Conservation (phyloP, 1,140 invertebrate species). For the Muscidifurax raptorellus region DNA sequence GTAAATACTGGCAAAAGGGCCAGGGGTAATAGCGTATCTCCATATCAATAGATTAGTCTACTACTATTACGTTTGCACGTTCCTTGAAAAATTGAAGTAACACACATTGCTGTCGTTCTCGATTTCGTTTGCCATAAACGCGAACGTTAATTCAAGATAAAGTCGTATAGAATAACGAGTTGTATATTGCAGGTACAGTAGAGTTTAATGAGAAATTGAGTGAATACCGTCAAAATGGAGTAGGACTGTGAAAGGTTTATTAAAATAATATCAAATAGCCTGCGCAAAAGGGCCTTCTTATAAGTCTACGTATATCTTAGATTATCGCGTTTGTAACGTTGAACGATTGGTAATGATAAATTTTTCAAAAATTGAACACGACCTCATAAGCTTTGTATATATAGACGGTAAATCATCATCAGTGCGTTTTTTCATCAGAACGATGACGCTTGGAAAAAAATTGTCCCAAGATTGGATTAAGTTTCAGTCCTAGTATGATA, state of each 20-base stretch:
- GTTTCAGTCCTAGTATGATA: neutral
- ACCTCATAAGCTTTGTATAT: neutral
- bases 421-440: neutral
- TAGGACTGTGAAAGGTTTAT: neutral
- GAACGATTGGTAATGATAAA: too few relatives aligned
- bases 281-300: neutral
- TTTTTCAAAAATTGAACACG: too few relatives aligned
- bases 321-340: neutral
- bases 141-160: neutral
- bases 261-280: neutral
- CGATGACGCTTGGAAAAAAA: neutral
- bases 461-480: neutral
- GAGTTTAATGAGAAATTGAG: neutral
- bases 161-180: neutral
- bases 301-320: neutral
- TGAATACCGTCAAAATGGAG: neutral
- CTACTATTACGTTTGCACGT: neutral
- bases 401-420: neutral
- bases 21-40: neutral
- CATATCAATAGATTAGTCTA: neutral
- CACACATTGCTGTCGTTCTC: neutral
- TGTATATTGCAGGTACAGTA: slow-evolving; percentile 15
- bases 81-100: slow-evolving; percentile 3
- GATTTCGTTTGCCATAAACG: too few relatives aligned
- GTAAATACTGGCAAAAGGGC: slow-evolving; percentile 15